phyloP scores from a whole-genome alignment of 2,113 vertebrate genomes.

The Eira barbara region DNA sequence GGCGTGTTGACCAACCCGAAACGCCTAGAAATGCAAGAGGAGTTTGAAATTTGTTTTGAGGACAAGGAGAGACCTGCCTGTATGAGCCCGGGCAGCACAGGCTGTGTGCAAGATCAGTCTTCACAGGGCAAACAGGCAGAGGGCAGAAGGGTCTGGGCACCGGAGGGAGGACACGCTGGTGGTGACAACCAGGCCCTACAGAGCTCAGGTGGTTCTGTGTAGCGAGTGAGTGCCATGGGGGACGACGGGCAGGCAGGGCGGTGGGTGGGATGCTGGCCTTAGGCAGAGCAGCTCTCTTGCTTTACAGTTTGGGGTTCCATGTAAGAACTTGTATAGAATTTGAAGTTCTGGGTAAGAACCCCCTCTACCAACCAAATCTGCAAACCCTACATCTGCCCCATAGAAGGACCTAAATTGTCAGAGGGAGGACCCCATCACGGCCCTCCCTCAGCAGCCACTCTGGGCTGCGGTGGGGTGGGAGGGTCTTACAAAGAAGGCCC shows the following conservation, averaged over 20 bases:
- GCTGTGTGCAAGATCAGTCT: background rate
- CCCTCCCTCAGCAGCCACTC: background rate
- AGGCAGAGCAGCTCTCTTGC: background rate
- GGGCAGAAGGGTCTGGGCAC: rapidly evolving
- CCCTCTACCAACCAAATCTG: background rate
- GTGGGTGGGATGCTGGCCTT: background rate
- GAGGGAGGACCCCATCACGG: too few species aligned
- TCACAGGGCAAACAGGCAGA: background rate
- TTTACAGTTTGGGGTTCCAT: background rate
- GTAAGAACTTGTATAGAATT: background rate
- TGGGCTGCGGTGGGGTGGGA: background rate
- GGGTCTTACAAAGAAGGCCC: background rate
- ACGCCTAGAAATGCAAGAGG: background rate
- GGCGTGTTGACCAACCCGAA: background rate
- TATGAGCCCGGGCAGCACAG: rapidly evolving
- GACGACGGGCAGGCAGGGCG: background rate
- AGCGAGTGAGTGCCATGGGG: background rate
- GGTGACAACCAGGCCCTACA: background rate
- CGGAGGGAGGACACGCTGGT: background rate
- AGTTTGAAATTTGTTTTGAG: background rate
- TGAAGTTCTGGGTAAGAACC: background rate
- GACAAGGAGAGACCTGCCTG: background rate
- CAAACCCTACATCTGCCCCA: background rate
- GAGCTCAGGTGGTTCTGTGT: background rate
- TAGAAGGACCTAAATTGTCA: background rate